Conservation (phyloP, 2,797 vertebrate genomes). For the Podarcis lilfordi region DNA sequence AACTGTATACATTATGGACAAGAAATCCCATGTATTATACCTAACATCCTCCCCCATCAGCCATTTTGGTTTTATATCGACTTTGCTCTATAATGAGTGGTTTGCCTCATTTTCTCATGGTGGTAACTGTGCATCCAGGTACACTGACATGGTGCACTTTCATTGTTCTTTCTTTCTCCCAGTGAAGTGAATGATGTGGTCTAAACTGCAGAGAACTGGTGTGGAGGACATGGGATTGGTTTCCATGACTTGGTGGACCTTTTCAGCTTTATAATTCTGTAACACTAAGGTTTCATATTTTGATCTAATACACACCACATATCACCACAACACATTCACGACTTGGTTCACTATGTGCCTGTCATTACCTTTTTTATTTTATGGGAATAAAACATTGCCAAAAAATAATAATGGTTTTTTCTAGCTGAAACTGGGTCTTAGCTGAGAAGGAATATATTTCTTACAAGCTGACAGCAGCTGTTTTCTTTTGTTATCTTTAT, state of each 20-base stretch:
- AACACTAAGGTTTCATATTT: background rate
- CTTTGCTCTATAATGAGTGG: background rate
- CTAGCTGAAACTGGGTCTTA: conserved; percentile 1
- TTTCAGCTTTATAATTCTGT: background rate
- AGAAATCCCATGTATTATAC: background rate
- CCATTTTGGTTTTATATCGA: background rate
- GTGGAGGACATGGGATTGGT: background rate
- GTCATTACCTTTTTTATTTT: conserved; percentile 4
- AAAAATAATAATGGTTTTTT: background rate
- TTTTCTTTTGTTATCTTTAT: conserved; percentile 28
- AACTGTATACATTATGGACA: background rate
- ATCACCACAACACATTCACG: conserved; percentile 14
- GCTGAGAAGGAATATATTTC: background rate
- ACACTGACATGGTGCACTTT: background rate
- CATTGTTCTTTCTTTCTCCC: background rate
- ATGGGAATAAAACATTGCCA: background rate
- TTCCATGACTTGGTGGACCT: background rate
- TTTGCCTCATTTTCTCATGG: background rate
- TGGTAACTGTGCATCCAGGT: background rate
- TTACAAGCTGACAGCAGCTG: background rate
- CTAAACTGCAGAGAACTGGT: background rate
- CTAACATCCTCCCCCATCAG: background rate
- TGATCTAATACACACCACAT: conserved; percentile 6
- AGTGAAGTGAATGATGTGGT: background rate
- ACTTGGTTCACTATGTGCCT: background rate